Evolutionary conservation across 1,140 invertebrate species (phyloP).

Genomic region (Drosophila neocordata): DNA sequence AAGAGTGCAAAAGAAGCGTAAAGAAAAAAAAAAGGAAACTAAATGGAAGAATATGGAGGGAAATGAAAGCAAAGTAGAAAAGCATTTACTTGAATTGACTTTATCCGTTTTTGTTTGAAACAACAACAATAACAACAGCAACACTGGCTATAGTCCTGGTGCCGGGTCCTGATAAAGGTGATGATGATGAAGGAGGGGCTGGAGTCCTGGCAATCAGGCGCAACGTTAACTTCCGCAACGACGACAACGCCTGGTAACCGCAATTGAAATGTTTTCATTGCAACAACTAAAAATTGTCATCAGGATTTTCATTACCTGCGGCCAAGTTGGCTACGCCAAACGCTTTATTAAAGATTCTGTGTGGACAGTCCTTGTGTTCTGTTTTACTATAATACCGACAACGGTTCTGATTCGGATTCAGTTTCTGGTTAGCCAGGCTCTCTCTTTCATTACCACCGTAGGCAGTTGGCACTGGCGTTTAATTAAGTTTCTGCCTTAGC

Average conservation of each 20-base stretch:
- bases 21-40: slow-evolving; percentile 19
- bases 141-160: slow-evolving; percentile 2
- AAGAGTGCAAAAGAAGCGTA: slow-evolving; percentile 2
- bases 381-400: background rate
- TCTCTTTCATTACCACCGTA: slow-evolving; percentile 30
- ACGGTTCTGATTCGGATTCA: background rate
- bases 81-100: slow-evolving; percentile 74
- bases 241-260: slow-evolving; percentile 59
- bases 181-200: background rate
- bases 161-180: slow-evolving; percentile 3
- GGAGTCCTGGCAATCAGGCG: slow-evolving; percentile 54
- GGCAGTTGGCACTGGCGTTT: slow-evolving; percentile 67
- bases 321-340: slow-evolving; percentile 62
- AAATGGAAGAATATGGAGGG: slow-evolving; percentile 8
- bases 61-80: slow-evolving; percentile 51
- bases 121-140: slow-evolving; percentile 25
- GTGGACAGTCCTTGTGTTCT: background rate
- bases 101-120: slow-evolving; percentile 68
- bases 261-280: slow-evolving; percentile 81
- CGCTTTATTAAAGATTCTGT: slow-evolving; percentile 73
- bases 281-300: slow-evolving; percentile 79
- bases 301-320: slow-evolving; percentile 79
- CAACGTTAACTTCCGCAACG: slow-evolving; percentile 51
- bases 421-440: slow-evolving; percentile 4
- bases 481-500: slow-evolving; percentile 66